These are phyloP conservation scores for Otocyon megalotis DNA, from an alignment of 2,113 vertebrate species.

Conservation along the genomic window DNA sequence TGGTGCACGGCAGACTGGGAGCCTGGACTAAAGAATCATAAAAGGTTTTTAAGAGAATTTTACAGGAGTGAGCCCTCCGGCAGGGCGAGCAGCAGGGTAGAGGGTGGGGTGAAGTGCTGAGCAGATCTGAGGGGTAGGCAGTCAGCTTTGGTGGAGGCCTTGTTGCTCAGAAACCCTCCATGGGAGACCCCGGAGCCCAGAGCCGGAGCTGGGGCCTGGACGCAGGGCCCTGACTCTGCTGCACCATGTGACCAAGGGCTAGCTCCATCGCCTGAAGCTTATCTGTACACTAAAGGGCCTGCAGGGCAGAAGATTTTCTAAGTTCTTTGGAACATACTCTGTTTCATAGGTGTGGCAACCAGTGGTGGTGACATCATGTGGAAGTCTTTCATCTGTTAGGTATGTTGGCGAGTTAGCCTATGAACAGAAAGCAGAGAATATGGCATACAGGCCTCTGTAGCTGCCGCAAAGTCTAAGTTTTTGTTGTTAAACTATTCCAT, in stretches of 20 bases:
- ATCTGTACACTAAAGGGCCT: not conserved
- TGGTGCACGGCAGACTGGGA: constrained; percentile 5
- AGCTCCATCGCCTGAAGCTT: not conserved
- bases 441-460: not conserved
- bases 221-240: not conserved
- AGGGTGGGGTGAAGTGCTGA: not conserved
- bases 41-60: constrained; percentile 68
- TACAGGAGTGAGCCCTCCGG: not conserved
- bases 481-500: not conserved
- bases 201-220: not conserved
- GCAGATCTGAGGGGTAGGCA: not conserved
- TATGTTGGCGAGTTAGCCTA: not conserved
- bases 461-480: not conserved
- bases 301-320: not conserved
- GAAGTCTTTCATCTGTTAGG: not conserved
- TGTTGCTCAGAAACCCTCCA: not conserved
- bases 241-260: rapidly evolving
- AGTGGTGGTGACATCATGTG: not conserved
- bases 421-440: not conserved
- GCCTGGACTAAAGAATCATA: constrained; percentile 18
- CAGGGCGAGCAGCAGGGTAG: not conserved
- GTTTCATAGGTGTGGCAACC: not conserved
- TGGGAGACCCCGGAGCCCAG: not conserved
- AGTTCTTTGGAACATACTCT: not conserved
- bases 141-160: not conserved